Percentiles rank a stretch among this genome's conserved stretches.
phyloP scores from a whole-genome alignment of 2,888 invertebrate species.

The Athalia rosae region DNA sequence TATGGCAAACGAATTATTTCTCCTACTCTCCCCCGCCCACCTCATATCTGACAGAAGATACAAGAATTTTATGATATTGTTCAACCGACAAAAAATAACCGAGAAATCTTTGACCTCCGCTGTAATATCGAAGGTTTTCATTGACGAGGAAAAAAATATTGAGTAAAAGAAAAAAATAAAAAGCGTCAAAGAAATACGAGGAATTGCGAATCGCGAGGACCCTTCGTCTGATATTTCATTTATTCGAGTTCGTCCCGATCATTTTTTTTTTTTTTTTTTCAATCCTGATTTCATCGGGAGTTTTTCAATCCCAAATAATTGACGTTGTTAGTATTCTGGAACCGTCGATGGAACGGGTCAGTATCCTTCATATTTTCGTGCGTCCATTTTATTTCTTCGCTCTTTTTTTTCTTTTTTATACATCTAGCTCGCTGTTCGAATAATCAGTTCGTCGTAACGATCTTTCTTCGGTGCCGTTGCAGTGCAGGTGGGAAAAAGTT shows the following conservation, averaged over 20 bases:
- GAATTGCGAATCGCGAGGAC: not conserved
- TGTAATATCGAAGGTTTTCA: not conserved
- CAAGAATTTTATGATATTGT: conserved; percentile 41
- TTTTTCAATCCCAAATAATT: too few species aligned
- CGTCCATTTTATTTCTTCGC: too few species aligned
- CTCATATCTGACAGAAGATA: not conserved
- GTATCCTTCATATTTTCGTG: too few species aligned
- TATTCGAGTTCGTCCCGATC: too few species aligned
- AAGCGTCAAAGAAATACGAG: not conserved
- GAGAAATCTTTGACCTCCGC: conserved; percentile 30
- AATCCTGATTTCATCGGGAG: too few species aligned
- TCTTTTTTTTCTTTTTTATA: too few species aligned
- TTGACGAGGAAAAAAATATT: not conserved
- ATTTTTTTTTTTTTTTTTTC: too few species aligned
- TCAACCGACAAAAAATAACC: conserved; percentile 12
- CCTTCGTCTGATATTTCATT: too few species aligned
- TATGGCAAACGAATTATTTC: conserved; percentile 45
- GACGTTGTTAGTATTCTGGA: too few species aligned
- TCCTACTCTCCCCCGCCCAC: not conserved
- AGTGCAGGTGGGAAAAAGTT: conserved; percentile 49
- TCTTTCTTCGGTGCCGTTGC: too few species aligned
- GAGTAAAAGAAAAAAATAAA: not conserved
- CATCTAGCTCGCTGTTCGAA: too few species aligned
- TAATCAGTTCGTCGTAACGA: not conserved
- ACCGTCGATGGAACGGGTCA: too few species aligned